Conservation (phyloP, 1,140 invertebrate species). For the Teleopsis dalmanni region DNA sequence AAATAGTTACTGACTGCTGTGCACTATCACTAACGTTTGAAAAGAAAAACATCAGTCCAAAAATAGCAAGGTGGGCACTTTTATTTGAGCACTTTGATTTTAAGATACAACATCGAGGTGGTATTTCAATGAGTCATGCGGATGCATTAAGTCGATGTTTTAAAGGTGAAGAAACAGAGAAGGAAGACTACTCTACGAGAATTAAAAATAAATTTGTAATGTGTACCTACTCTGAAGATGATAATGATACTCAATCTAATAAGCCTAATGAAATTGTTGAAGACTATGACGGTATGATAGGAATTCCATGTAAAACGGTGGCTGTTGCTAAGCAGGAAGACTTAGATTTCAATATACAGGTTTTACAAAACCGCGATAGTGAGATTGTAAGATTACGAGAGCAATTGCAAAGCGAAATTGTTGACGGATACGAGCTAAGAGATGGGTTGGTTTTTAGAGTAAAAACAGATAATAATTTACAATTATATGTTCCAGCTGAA, state of each 20-base stretch:
- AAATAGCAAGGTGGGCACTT: constrained; percentile 21
- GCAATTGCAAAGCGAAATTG: neutral
- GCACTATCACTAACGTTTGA: neutral
- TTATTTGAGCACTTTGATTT: neutral
- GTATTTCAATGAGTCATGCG: neutral
- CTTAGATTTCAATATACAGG: neutral
- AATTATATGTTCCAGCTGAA: neutral
- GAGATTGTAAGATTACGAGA: neutral
- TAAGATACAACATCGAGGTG: neutral
- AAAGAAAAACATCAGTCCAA: constrained; percentile 3
- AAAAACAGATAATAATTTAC: neutral
- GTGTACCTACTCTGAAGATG: neutral
- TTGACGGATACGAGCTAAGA: neutral
- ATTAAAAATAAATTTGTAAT: neutral
- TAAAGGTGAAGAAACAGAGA: neutral
- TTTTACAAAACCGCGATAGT: neutral
- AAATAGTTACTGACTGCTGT: neutral
- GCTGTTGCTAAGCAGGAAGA: neutral
- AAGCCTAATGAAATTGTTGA: neutral
- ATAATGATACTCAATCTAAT: neutral
- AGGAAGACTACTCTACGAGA: neutral
- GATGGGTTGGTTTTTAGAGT: constrained; percentile 1
- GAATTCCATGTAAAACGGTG: neutral
- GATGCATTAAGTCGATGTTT: neutral
- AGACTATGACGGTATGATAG: neutral